These are phyloP conservation scores for Corythornis madagascariensis DNA, from an alignment of 2,113 vertebrate species.

Conservation along the genomic window DNA sequence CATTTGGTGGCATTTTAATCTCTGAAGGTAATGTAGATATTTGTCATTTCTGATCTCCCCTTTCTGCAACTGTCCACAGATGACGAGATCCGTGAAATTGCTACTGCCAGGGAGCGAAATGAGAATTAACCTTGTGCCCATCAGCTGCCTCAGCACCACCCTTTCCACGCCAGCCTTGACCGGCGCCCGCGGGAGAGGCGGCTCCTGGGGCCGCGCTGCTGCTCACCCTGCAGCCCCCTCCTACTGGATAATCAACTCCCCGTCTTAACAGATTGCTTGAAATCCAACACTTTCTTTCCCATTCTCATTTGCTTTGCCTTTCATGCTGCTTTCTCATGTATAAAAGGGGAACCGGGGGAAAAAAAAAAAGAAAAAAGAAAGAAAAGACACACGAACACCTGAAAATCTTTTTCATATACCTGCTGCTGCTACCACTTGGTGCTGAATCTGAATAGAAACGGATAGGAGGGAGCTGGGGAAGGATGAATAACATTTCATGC, in stretches of 20 bases:
- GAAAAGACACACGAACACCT: constrained; percentile 27
- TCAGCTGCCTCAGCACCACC: constrained; percentile 3
- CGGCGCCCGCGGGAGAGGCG: rapidly evolving
- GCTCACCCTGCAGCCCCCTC: neutral
- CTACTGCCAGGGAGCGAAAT: constrained; percentile 68
- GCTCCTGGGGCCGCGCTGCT: neutral
- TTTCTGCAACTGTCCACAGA: constrained; percentile 60
- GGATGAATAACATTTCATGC: constrained; percentile 54
- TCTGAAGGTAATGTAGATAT: constrained; percentile 65
- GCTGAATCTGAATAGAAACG: constrained; percentile 40
- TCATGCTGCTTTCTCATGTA: constrained; percentile 52
- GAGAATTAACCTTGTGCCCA: constrained; percentile 66
- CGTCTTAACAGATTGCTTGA: neutral
- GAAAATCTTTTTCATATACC: constrained; percentile 47
- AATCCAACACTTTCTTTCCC: constrained; percentile 11
- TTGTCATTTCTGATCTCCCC: constrained; percentile 69
- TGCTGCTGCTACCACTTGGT: constrained; percentile 8
- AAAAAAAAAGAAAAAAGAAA: constrained; percentile 5
- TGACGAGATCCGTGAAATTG: constrained; percentile 71
- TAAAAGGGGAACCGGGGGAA: neutral
- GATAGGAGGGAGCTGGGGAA: constrained; percentile 42
- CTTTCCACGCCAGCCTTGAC: constrained; percentile 41
- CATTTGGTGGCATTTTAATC: constrained; percentile 69
- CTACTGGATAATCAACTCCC: neutral
- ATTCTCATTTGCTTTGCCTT: constrained; percentile 68